Conservation (phyloP, 2,888 invertebrate genomes). For the Clostera curtula region DNA sequence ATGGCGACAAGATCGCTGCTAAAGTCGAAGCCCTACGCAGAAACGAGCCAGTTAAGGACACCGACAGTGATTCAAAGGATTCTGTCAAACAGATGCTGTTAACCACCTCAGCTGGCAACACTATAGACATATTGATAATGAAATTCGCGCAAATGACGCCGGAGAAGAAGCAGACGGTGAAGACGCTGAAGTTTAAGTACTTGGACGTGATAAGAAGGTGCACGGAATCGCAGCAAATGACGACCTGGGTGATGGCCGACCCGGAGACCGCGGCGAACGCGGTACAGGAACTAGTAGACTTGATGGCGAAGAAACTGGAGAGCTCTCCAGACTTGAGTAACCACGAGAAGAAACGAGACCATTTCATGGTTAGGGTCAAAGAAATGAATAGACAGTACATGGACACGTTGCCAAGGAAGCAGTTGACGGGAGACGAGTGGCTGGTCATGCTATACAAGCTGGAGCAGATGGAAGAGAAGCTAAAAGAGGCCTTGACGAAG, state of each 20-base stretch:
- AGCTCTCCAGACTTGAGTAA: constrained; percentile 41
- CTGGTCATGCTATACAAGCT: constrained; percentile 51
- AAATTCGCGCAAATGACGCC: constrained; percentile 48
- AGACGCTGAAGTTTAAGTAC: constrained; percentile 55
- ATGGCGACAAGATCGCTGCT: constrained; percentile 43
- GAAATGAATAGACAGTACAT: constrained; percentile 54
- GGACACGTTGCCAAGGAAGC: constrained; percentile 51
- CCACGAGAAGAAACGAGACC: constrained; percentile 47
- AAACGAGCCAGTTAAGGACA: constrained; percentile 27
- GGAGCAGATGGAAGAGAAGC: constrained; percentile 47
- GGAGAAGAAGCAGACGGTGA: constrained; percentile 47
- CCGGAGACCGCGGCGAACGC: constrained; percentile 51
- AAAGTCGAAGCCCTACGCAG: constrained; percentile 47
- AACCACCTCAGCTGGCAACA: constrained; percentile 45
- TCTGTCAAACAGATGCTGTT: constrained; percentile 46
- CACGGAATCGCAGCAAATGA: constrained; percentile 47
- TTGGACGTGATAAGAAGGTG: constrained; percentile 51
- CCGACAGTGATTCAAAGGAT: constrained; percentile 39
- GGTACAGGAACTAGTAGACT: constrained; percentile 51
- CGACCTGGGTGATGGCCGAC: constrained; percentile 46
- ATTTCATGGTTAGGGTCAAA: constrained; percentile 45
- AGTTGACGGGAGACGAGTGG: constrained; percentile 57
- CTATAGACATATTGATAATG: constrained; percentile 55
- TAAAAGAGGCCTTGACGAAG: constrained; percentile 47
- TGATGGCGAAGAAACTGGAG: constrained; percentile 38